Evolutionary conservation across 2,113 vertebrate species (phyloP).

Genomic region (Megalops atlanticus): DNA sequence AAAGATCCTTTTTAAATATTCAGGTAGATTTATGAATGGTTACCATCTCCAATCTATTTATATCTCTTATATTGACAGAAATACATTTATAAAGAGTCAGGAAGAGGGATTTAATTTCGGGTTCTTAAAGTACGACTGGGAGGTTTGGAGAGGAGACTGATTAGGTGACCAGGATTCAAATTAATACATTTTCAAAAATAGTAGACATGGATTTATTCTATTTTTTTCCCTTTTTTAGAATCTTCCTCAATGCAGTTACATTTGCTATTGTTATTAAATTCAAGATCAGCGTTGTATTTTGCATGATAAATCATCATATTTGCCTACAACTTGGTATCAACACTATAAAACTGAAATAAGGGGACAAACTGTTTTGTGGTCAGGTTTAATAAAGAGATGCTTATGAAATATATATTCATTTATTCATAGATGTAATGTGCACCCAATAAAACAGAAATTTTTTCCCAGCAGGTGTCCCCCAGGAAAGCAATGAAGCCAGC

Average conservation of each 20-base stretch:
- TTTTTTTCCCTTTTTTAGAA: conserved; percentile 21
- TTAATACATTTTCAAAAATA: conserved; percentile 33
- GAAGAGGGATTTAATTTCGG: conserved; percentile 55
- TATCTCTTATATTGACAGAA: conserved; percentile 70
- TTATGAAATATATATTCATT: neutral
- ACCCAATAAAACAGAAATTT: neutral
- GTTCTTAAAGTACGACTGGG: conserved; percentile 50
- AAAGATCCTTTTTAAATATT: conserved; percentile 78
- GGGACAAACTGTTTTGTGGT: neutral
- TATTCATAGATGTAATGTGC: neutral
- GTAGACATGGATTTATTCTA: conserved; percentile 25
- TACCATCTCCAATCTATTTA: conserved; percentile 70
- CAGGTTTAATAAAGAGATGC: neutral
- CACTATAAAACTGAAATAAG: neutral
- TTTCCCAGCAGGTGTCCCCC: conserved; percentile 36
- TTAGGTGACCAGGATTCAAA: conserved; percentile 22
- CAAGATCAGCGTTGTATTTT: neutral
- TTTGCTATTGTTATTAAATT: neutral
- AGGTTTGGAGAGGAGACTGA: conserved; percentile 46
- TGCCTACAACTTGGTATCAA: neutral
- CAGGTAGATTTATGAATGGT: conserved; percentile 77
- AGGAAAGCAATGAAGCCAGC: conserved; percentile 42
- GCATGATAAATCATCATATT: conserved; percentile 5
- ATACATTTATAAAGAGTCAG: conserved; percentile 52
- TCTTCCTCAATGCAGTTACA: neutral